Conservation (phyloP, 2,888 invertebrate genomes). For the Volucella bombylans region DNA sequence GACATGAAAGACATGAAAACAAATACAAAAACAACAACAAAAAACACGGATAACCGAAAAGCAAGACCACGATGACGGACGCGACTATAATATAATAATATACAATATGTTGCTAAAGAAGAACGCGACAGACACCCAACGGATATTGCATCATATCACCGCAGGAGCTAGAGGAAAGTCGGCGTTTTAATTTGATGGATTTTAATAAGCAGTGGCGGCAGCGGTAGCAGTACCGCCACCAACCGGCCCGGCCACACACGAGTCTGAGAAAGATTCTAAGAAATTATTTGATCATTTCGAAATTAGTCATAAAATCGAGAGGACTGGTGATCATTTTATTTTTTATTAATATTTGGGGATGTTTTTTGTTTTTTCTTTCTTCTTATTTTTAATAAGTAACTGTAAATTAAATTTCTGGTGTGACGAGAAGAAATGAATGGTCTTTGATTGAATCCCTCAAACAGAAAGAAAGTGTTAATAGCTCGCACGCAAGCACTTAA, state of each 20-base stretch:
- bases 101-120: not conserved
- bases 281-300: constrained; percentile 67
- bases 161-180: constrained; percentile 32
- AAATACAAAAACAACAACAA: constrained; percentile 1
- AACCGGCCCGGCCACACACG: constrained; percentile 45
- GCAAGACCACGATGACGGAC: not conserved
- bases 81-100: no score
- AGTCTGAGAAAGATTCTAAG: constrained; percentile 55
- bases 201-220: constrained; percentile 55
- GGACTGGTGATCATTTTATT: constrained; percentile 32
- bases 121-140: constrained; percentile 52
- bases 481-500: not conserved
- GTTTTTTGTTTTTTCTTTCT: constrained; percentile 3
- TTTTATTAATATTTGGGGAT: not conserved
- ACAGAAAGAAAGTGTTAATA: constrained; percentile 48
- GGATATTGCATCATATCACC: constrained; percentile 61
- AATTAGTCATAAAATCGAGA: constrained; percentile 65
- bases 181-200: constrained; percentile 57
- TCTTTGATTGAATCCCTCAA: not conserved
- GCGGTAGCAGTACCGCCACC: not conserved
- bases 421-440: constrained; percentile 24
- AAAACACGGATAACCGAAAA: constrained; percentile 3
- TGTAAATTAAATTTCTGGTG: constrained; percentile 29
- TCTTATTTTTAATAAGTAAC: constrained; percentile 15
- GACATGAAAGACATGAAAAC: not conserved